Evolutionary conservation across 2,113 vertebrate species (phyloP), one percentile per base, ranked within the genome.

Genomic region (Regulus satrapa): DNA sequence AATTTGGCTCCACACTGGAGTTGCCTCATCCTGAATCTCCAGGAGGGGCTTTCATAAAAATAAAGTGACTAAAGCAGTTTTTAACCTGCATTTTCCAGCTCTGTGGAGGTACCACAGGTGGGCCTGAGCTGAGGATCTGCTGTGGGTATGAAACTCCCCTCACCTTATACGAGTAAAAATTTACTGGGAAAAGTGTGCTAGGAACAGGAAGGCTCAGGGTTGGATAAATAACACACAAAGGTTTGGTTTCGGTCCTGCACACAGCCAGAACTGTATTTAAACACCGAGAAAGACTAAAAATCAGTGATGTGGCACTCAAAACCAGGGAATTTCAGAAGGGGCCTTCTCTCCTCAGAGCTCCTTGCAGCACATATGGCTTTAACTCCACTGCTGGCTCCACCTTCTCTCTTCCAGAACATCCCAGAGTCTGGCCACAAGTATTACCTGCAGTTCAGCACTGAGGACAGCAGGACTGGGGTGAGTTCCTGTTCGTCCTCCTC

Each of bases 391-490:
- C 40, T 11, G 26, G 28, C 52, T 66, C 20, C 52, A 25, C 18
- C 43, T 80, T 25, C 24, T 97, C 16, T 97, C 29, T 97, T 97
- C 7, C 97, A 98, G 98, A 19, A 28, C 36, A 95, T 95, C 54
- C 92, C 93, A 16, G 90, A 83, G 49, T 54, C 88, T 5, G 97
- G 97, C 18, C 76, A 73, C 61, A 96, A 97, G 88, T 97, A 97
- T 6, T 97, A 97, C 74, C 32, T 98, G 92, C 94, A 93, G 25
- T 98, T 98, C 87, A 97, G 94, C 46, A 97, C 97, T 1, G 86
- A 97, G 24, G 75, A 54, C 74, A 95, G 92, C 78, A 83, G 73
- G 28, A 92, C 24, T 2, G 77, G 96, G 97, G 98, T 98, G 94
- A 96, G 98, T 84, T n/a, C 71, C 13, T 18, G 34, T 11, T 59